phyloP scores from a whole-genome alignment of 2,113 vertebrate species.

The Tupaia chinensis region DNA sequence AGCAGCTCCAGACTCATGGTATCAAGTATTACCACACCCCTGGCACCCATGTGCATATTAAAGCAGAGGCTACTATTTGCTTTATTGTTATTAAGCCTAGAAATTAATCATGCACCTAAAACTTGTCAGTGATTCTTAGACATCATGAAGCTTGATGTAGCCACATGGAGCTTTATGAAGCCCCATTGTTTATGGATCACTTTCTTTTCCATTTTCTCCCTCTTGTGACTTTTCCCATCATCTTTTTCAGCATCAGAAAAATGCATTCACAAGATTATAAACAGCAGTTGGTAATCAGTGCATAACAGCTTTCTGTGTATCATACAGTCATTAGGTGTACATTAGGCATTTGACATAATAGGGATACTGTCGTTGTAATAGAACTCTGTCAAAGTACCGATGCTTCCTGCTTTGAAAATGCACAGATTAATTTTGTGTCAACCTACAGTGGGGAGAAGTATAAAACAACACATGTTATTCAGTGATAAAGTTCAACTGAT shows the following conservation, averaged over 20 bases:
- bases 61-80: slow-evolving; percentile 37
- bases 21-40: background rate
- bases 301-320: slow-evolving; percentile 71
- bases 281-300: slow-evolving; percentile 82
- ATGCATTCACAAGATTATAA: slow-evolving; percentile 77
- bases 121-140: slow-evolving; percentile 66
- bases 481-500: slow-evolving; percentile 67
- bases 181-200: slow-evolving; percentile 80
- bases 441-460: background rate
- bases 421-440: slow-evolving; percentile 66
- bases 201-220: slow-evolving; percentile 80
- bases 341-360: slow-evolving; percentile 78
- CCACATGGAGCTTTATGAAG: slow-evolving; percentile 70
- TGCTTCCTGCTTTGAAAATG: slow-evolving; percentile 73
- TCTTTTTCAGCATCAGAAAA: slow-evolving; percentile 69
- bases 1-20: background rate
- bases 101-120: slow-evolving; percentile 67
- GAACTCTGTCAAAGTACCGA: slow-evolving; percentile 73
- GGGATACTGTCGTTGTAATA: slow-evolving; percentile 69
- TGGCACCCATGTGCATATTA: background rate
- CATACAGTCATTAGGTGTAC: slow-evolving; percentile 79
- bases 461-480: slow-evolving; percentile 36
- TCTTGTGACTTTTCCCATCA: slow-evolving; percentile 67
- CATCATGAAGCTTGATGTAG: slow-evolving; percentile 54
- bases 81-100: slow-evolving; percentile 60